Evolutionary conservation across 2,113 vertebrate species (phyloP).

Genomic region (Halcyon malimbica): DNA sequence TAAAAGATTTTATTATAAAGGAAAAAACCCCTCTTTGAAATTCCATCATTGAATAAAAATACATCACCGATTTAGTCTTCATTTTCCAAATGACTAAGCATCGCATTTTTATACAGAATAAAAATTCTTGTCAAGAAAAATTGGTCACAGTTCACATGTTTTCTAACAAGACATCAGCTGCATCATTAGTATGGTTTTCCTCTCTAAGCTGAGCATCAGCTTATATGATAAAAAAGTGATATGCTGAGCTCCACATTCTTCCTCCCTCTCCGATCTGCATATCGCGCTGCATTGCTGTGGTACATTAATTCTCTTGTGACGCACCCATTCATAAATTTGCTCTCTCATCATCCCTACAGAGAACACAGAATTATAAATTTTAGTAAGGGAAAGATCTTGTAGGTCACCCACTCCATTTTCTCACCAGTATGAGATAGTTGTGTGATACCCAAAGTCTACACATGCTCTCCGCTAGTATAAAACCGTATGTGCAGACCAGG

Average conservation of each 20-base stretch:
- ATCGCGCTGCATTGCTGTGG: neutral
- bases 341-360: neutral
- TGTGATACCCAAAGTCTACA: neutral
- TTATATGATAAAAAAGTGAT: constrained; percentile 11
- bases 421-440: neutral
- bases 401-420: neutral
- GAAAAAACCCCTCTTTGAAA: neutral
- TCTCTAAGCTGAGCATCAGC: constrained; percentile 8
- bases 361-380: neutral
- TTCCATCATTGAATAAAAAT: constrained; percentile 55
- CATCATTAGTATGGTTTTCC: constrained; percentile 30
- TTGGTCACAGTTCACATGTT: constrained; percentile 71
- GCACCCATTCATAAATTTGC: constrained; percentile 30
- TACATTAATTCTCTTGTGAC: constrained; percentile 31
- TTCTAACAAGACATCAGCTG: constrained; percentile 73
- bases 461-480: neutral
- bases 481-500: neutral
- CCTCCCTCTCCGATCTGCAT: neutral
- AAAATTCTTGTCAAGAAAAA: constrained; percentile 76
- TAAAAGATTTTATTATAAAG: constrained; percentile 60
- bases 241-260: constrained; percentile 40
- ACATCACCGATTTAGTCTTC: constrained; percentile 67
- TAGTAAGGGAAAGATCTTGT: neutral
- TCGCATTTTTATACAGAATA: constrained; percentile 67
- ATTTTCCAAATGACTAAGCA: constrained; percentile 76